Evolutionary conservation across 2,888 invertebrate species (phyloP), one percentile per base, ranked within the genome.

Genomic region (Noctua janthe): DNA sequence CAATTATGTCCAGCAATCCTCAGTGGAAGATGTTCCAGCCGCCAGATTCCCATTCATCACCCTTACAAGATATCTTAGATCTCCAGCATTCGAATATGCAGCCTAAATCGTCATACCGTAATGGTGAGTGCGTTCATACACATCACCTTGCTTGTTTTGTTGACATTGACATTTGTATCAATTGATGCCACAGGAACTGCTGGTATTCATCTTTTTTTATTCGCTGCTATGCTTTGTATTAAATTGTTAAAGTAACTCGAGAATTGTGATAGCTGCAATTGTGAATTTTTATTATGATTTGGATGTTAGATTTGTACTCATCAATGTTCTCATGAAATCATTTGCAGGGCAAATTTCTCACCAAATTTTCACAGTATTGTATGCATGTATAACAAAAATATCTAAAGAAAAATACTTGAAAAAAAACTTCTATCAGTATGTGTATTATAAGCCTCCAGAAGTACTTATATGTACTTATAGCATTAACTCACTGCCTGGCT

Each of bases 1-100:
- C 93, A 94, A 95, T 91, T 95, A 98, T 98, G 98, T 98, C 98
- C 97, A 98, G 97, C 97, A 98, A 98, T 98, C 98, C 98, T 98
- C 98, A 98, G 98, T 98, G 98, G 98, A 98, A 98, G 97, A 98
- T 98, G 97, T 98, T 98, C 98, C 98, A 98, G 98, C 98, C 98
- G 98, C 98, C 98, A 97, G 97, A 98, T 97, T 98, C 98, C 97
- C 98, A 98, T 97, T 98, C 98, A 95, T 98, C 98, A 96, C 98
- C 98, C 94, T 98, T 98, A 97, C 98, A 98, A 95, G 98, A 98
- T 95, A 98, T 98, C 96, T 98, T 98, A 97, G 98, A 98, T 93
- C 97, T 98, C 97, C 97, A 98, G 94, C 97, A 97, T 92, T 95
- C 97, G 88, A 95, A 94, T 88, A 96, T 96, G 96, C 97, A 97